phyloP scores from a whole-genome alignment of 2,113 vertebrate genomes.

The Rhinoderma darwinii region DNA sequence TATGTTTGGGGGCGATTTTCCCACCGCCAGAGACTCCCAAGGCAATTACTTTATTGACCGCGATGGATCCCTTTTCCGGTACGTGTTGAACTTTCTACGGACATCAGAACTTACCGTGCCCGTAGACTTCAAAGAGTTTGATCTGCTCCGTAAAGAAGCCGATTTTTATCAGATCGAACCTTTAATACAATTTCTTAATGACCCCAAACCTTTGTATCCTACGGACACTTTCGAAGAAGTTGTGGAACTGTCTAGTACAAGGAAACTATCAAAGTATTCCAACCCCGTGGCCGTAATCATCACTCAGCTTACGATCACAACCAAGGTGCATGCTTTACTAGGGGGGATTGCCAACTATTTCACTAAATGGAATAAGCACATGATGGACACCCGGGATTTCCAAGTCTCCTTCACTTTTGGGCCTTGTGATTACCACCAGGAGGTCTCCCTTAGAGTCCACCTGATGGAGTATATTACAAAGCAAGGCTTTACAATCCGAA shows the following conservation, averaged over 20 bases:
- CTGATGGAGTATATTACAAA: constrained; percentile 99
- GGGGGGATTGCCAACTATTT: constrained; percentile 97
- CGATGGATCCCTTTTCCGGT: constrained; percentile 86
- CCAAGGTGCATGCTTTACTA: constrained; percentile 90
- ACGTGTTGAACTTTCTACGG: constrained; percentile 86
- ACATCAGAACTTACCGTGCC: constrained; percentile 86
- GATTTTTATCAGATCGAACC: constrained; percentile 90
- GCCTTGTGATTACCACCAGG: constrained; percentile 97
- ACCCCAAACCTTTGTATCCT: constrained; percentile 94
- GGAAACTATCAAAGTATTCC: constrained; percentile 98
- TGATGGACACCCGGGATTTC: constrained; percentile 99
- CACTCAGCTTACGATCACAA: constrained; percentile 95
- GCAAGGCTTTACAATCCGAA: constrained; percentile 95
- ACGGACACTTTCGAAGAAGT: constrained; percentile 96
- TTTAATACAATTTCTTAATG: constrained; percentile 89
- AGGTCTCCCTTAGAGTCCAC: constrained; percentile 92
- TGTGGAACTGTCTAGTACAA: constrained; percentile 95
- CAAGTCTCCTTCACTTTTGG: constrained; percentile 99
- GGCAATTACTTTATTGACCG: constrained; percentile 89
- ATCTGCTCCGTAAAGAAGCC: constrained; percentile 84
- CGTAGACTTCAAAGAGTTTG: constrained; percentile 86
- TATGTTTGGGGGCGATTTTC: constrained; percentile 87
- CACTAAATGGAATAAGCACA: constrained; percentile 99
- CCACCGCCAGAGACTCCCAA: constrained; percentile 83
- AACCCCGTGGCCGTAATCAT: constrained; percentile 98